Evolutionary conservation across 1,140 invertebrate genomes (phyloP).

Genomic region (Ceratitis capitata): DNA sequence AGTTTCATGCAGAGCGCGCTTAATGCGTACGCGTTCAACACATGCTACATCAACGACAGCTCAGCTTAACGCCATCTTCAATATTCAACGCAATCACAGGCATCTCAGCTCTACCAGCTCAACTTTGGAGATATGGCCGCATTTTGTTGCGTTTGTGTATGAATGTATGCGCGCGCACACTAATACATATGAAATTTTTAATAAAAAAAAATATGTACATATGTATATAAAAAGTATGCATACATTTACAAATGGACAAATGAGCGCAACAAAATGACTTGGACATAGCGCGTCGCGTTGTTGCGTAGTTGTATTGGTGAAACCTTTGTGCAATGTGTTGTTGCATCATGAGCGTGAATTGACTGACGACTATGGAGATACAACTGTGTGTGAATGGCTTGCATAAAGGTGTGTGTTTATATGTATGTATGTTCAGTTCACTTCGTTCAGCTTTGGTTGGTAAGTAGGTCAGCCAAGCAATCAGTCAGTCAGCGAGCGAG

Average conservation of each 20-base stretch:
- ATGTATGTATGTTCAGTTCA: neutral
- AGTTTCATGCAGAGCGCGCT: neutral
- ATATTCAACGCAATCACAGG: neutral
- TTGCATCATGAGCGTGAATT: conserved; percentile 42
- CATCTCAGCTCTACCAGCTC: too few relatives aligned
- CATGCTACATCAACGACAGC: neutral
- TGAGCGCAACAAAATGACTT: neutral
- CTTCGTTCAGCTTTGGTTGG: conserved; percentile 62
- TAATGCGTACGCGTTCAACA: neutral
- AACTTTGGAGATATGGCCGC: neutral
- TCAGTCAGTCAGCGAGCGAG: conserved; percentile 17
- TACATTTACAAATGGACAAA: neutral
- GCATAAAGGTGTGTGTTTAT: neutral
- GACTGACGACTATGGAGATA: neutral
- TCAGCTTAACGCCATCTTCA: neutral
- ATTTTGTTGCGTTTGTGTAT: conserved; percentile 9
- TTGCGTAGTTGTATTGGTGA: neutral
- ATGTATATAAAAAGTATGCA: neutral
- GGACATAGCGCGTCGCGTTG: neutral
- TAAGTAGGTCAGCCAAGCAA: conserved; percentile 62
- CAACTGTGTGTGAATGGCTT: neutral
- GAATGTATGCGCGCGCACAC: neutral
- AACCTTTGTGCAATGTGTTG: conserved; percentile 37
- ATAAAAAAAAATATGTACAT: neutral
- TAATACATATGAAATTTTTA: neutral